These are phyloP conservation scores for Cepphus grylle DNA, from an alignment of 2,113 vertebrate genomes.

Conservation along the genomic window DNA sequence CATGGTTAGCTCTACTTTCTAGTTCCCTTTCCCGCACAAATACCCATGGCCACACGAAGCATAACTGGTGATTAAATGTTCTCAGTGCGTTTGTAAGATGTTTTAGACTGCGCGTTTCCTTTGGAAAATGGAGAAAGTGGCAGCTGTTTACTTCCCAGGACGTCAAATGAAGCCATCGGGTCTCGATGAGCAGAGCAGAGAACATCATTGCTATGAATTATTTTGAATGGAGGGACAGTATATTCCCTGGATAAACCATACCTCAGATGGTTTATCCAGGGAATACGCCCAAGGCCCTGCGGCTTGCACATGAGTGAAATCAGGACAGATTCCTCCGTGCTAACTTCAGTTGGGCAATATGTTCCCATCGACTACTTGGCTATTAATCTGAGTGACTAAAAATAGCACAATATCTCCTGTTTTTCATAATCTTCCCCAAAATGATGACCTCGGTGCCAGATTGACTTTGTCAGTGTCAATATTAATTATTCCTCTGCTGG, in stretches of 20 bases:
- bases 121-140: not conserved
- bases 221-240: not conserved
- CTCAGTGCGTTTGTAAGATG: not conserved
- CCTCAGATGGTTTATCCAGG: not conserved
- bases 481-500: slow-evolving; percentile 13
- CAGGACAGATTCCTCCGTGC: not conserved
- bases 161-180: not conserved
- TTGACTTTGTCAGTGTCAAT: slow-evolving; percentile 3
- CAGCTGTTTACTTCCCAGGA: not conserved
- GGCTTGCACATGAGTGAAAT: not conserved
- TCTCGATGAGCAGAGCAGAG: not conserved
- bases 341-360: not conserved
- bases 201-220: not conserved
- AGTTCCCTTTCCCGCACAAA: slow-evolving; percentile 34
- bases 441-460: not conserved
- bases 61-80: slow-evolving; percentile 29
- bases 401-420: not conserved
- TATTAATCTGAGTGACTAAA: not conserved
- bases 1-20: slow-evolving; percentile 67
- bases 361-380: not conserved
- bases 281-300: not conserved
- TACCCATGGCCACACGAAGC: not conserved
- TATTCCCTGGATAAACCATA: not conserved
- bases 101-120: not conserved
- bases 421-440: not conserved